These are phyloP conservation scores for Acyrthosiphon pisum DNA, from an alignment of 1,140 invertebrate genomes.

Conservation along the genomic window DNA sequence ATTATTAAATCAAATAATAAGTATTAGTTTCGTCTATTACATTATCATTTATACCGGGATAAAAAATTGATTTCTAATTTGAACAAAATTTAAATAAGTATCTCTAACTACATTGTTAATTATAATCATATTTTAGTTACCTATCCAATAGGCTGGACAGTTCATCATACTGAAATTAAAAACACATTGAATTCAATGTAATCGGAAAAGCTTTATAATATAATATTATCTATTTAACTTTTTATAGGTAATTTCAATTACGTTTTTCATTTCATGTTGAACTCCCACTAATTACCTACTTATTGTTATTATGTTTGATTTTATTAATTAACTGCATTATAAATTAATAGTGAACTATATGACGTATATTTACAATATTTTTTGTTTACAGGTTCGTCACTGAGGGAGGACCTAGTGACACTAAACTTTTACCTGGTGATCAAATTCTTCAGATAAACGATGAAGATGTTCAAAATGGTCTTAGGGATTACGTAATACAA, in stretches of 20 bases:
- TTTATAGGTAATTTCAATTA: too few relatives aligned
- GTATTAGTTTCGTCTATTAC: not conserved
- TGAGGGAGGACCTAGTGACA: conserved; percentile 86
- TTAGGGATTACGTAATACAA: conserved; percentile 87
- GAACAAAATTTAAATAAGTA: not conserved
- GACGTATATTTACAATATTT: not conserved
- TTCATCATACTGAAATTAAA: not conserved
- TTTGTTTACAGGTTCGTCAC: conserved; percentile 72
- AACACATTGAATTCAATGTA: too few relatives aligned
- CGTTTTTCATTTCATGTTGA: too few relatives aligned
- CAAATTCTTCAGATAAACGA: conserved; percentile 89
- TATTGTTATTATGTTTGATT: not conserved
- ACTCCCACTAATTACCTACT: too few relatives aligned
- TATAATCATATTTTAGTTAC: too few relatives aligned
- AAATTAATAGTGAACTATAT: not conserved
- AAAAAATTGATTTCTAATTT: not conserved
- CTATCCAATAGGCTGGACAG: too few relatives aligned
- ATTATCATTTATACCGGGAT: not conserved
- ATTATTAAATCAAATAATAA: not conserved
- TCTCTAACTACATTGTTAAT: too few relatives aligned
- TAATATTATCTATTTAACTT: too few relatives aligned
- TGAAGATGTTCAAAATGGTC: conserved; percentile 84
- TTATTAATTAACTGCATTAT: not conserved
- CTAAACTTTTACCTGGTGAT: conserved; percentile 86
- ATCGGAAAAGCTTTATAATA: too few relatives aligned